Conservation (phyloP, 2,888 invertebrate genomes). For the Deroplatys truncata region DNA sequence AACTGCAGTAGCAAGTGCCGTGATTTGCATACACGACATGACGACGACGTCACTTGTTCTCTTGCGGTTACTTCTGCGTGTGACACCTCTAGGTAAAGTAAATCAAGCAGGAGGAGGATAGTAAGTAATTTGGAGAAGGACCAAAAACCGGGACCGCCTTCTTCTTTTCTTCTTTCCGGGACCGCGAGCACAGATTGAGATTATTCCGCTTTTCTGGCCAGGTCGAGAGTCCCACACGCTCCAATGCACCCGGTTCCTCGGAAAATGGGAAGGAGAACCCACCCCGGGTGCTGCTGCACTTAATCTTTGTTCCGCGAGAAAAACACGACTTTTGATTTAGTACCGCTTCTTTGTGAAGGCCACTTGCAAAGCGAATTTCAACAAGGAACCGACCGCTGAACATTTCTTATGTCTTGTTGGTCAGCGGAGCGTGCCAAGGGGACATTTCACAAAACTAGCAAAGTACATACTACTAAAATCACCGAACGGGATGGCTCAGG, state of each 20-base stretch:
- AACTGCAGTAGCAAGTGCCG: not conserved
- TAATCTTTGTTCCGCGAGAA: not conserved
- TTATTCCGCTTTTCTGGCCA: conserved; percentile 19
- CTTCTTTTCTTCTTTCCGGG: conserved; percentile 12
- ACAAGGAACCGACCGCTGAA: not conserved
- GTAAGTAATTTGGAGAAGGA: conserved; percentile 6
- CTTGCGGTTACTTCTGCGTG: not conserved
- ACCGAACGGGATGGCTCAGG: too few relatives aligned
- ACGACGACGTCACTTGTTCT: too few relatives aligned
- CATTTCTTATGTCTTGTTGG: not conserved
- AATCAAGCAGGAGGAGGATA: not conserved
- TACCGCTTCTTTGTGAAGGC: not conserved
- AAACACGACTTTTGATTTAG: not conserved
- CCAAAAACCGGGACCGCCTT: not conserved
- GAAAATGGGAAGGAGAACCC: not conserved
- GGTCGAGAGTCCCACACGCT: not conserved
- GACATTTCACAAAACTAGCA: too few relatives aligned
- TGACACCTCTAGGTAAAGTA: not conserved
- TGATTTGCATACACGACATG: not conserved
- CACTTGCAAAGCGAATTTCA: not conserved
- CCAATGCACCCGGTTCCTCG: not conserved
- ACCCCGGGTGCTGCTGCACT: not conserved
- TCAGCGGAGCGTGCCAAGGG: not conserved
- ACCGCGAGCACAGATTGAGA: conserved; percentile 20
- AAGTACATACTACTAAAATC: too few relatives aligned